These are phyloP conservation scores for Pilophorus perplexus DNA, from an alignment of 2,888 invertebrate species.

Conservation along the genomic window DNA sequence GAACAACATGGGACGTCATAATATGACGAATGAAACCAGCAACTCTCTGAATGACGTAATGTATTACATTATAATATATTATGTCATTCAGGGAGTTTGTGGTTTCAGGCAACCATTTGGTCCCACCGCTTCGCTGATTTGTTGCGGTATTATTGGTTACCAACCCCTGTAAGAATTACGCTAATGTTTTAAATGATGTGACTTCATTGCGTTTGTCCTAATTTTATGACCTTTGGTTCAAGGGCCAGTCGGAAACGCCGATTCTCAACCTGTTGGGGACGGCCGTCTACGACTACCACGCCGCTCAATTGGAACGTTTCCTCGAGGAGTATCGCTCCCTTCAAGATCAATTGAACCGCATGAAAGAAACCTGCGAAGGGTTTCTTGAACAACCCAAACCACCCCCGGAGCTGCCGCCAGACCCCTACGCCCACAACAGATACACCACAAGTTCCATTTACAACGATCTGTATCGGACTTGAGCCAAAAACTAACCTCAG, in stretches of 20 bases:
- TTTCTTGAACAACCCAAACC: slow-evolving; percentile 13
- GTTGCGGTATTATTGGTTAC: too few species aligned
- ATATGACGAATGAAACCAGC: too few species aligned
- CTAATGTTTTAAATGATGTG: too few species aligned
- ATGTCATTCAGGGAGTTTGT: too few species aligned
- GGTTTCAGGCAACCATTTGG: too few species aligned
- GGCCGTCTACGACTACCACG: slow-evolving; percentile 70
- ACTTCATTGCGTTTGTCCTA: too few species aligned
- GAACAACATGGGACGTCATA: too few species aligned
- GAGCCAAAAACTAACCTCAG: neutral
- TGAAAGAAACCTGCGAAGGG: slow-evolving; percentile 60
- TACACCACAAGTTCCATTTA: slow-evolving; percentile 36
- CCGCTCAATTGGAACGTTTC: slow-evolving; percentile 74
- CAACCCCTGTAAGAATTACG: too few species aligned
- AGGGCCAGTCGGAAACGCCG: slow-evolving; percentile 58
- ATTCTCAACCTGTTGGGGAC: slow-evolving; percentile 56
- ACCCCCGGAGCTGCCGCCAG: neutral
- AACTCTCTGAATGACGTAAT: too few species aligned
- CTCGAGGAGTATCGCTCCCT: slow-evolving; percentile 74
- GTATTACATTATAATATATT: too few species aligned
- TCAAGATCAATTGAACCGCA: slow-evolving; percentile 73
- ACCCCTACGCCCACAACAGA: slow-evolving; percentile 6
- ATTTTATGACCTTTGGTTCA: neutral
- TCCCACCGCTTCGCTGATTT: too few species aligned
- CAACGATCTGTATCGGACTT: slow-evolving; percentile 39